Percentiles rank a stretch among this genome's conserved stretches.
These are phyloP conservation scores for Acanthopagrus latus DNA, from an alignment of 2,797 vertebrate species.

Conservation along the genomic window DNA sequence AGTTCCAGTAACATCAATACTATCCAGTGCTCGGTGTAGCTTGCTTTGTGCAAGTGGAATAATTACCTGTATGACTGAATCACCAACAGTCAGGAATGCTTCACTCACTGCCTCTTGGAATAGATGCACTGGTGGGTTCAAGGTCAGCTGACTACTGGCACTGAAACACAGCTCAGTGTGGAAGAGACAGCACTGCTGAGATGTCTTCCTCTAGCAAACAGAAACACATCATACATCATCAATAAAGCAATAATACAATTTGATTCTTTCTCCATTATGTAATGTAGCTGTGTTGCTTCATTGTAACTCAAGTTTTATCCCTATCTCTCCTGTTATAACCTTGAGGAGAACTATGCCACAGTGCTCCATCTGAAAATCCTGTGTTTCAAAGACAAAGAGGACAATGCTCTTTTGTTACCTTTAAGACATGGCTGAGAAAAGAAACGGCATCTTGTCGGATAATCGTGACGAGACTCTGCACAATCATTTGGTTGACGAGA, in stretches of 20 bases:
- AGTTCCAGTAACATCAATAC: neutral
- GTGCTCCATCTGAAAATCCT: neutral
- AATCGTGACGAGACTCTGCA: constrained; percentile 83
- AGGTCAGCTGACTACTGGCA: constrained; percentile 63
- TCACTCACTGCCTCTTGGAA: constrained; percentile 78
- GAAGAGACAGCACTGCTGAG: constrained; percentile 70
- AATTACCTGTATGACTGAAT: constrained; percentile 75
- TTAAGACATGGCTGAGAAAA: constrained; percentile 80
- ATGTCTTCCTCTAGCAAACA: constrained; percentile 61
- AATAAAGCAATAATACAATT: neutral
- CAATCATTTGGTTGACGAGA: constrained; percentile 84
- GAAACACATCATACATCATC: neutral
- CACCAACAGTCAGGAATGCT: constrained; percentile 68
- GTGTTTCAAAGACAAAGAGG: neutral
- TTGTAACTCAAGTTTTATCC: neutral
- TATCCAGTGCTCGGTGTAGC: neutral
- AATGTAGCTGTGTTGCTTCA: neutral
- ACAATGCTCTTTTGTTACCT: constrained; percentile 76
- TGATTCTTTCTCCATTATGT: neutral
- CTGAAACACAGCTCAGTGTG: constrained; percentile 78
- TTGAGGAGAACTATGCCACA: neutral
- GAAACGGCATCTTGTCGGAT: constrained; percentile 69
- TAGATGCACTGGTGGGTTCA: constrained; percentile 76
- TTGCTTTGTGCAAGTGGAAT: neutral
- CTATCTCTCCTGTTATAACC: neutral